Evolutionary conservation across 2,113 vertebrate species (phyloP), one percentile per base, ranked within the genome.

Genomic region (Rhinogobius similis): DNA sequence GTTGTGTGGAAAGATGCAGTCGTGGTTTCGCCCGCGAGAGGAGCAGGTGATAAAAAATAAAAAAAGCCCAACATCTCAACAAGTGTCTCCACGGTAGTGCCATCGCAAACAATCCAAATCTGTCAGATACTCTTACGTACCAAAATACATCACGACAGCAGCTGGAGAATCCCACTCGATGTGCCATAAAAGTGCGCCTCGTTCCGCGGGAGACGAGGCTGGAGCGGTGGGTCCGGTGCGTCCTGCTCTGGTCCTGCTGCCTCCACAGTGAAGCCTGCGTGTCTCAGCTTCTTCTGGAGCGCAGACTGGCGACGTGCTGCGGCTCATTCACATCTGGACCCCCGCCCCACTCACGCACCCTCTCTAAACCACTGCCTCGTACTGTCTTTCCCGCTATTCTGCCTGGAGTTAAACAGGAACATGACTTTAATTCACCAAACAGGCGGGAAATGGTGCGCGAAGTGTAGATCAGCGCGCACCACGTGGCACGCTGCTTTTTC

Each of bases 271-370:
- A 55, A 24, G 46, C 58, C n/a, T 43, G 53, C 59, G n/a, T 53
- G 58, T 70, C 16, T 68, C 68, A 86, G 56, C 39, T 64, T 59
- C 14, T 50, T 67, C 5, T 76, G 68, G 32, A 36, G 32, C 32
- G 32, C 32, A 36, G 32, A 36, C 23, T 75, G 77, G 23, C 23
- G 23, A 9, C 56, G 67, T 70, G 63, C 63, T 67, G 66, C 83
- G 86, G 85, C 82, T 80, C 76, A 75, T 83, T 85, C 79, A 80
- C 76, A 80, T 87, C 78, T 83, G 82, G 84, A 86, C 67, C 48
- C 43, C 59, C 64, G 67, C 62, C 68, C 62, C 72, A 8, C 32
- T n/a, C n/a, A 8, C 32, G 32, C 73, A 43, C 41, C 38, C 32
- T 67, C 66, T 58, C 82, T 62, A 68, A n/a, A 29, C 78, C 73